A percentile compares a stretch with the other conserved stretches of the same genome.
Conservation (phyloP, 2,797 vertebrate genomes). For the Balearica regulorum region DNA sequence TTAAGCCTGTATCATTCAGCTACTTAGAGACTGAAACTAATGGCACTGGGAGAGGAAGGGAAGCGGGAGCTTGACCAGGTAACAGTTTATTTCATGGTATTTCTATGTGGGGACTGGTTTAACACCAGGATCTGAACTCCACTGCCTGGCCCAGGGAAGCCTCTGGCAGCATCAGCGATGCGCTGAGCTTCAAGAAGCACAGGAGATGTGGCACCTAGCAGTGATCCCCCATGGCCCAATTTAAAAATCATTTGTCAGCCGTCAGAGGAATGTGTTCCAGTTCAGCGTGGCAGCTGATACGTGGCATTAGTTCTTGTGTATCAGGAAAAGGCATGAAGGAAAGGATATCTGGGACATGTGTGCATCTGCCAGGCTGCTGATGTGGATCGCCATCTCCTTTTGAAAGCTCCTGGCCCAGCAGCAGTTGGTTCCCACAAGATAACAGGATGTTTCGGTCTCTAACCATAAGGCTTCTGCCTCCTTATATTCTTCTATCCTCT, state of each 20-base stretch:
- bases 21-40: constrained; percentile 1
- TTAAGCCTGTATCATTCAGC: constrained; percentile 9
- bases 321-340: background rate
- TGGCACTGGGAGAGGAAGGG: background rate
- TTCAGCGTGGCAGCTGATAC: background rate
- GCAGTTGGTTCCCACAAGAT: background rate
- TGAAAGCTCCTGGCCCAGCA: background rate
- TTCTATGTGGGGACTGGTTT: background rate
- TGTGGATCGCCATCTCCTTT: rapidly evolving
- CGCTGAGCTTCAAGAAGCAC: background rate
- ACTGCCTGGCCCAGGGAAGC: background rate
- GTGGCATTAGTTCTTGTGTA: background rate
- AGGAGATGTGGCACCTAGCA: background rate
- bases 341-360: background rate
- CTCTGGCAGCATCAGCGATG: rapidly evolving
- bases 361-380: background rate
- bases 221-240: background rate
- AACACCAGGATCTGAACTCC: background rate
- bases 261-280: background rate
- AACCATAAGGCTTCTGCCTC: background rate
- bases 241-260: background rate
- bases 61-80: background rate
- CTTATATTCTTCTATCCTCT: background rate
- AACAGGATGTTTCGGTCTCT: background rate
- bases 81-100: background rate